These are phyloP conservation scores for Trissoscelio sp. DNA, from an alignment of 2,888 invertebrate genomes.

Conservation along the genomic window DNA sequence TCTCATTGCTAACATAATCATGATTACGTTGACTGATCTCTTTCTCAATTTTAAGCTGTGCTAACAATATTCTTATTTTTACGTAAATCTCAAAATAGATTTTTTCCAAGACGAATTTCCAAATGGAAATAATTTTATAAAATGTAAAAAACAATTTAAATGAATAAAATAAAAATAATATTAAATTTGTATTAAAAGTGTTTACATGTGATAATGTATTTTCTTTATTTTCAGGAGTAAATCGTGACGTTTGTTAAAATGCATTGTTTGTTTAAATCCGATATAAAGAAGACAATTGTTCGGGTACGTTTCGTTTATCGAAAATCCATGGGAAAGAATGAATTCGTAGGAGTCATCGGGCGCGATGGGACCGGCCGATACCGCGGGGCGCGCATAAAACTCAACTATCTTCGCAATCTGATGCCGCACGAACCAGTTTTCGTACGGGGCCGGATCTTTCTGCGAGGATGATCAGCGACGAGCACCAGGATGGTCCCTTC, in stretches of 20 bases:
- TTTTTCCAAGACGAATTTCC: no score
- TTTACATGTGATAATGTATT: neutral
- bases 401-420: constrained; percentile 82
- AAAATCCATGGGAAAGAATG: constrained; percentile 80
- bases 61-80: no score
- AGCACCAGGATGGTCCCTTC: constrained; percentile 66
- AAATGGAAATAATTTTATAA: no score
- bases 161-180: no score
- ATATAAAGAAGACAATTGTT: constrained; percentile 65
- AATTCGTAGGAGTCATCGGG: constrained; percentile 81
- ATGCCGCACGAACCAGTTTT: constrained; percentile 82
- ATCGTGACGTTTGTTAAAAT: constrained; percentile 43
- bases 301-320: constrained; percentile 72
- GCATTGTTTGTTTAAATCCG: constrained; percentile 59
- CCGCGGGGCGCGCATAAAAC: constrained; percentile 78
- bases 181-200: no score
- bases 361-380: constrained; percentile 80
- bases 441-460: constrained; percentile 75
- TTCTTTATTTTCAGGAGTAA: constrained; percentile 1
- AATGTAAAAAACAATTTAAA: no score
- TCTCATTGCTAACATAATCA: no score
- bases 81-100: no score
- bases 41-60: no score
- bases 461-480: constrained; percentile 71
- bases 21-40: no score